Percentiles rank a stretch among this genome's conserved stretches.
Conservation (phyloP, 2,797 vertebrate species). For the Enteromius viviparus region DNA sequence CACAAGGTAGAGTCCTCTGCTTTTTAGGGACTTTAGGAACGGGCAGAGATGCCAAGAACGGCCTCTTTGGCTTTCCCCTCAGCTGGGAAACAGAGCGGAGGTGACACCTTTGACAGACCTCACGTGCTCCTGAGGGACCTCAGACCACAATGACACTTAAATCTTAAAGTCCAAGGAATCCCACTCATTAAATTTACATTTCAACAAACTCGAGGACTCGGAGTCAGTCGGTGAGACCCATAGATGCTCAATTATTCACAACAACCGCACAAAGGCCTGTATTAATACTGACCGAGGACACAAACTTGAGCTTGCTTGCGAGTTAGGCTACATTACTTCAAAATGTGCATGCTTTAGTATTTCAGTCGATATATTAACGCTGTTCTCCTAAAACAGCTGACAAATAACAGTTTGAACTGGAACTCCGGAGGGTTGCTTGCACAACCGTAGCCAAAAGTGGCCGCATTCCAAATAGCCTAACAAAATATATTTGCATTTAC, state of each 20-base stretch:
- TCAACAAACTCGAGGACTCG: not conserved
- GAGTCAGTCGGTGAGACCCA: not conserved
- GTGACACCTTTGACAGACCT: conserved; percentile 49
- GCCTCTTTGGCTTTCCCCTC: conserved; percentile 67
- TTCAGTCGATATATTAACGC: not conserved
- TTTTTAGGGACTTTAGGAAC: conserved; percentile 77
- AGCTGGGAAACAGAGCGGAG: conserved; percentile 57
- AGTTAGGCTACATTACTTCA: not conserved
- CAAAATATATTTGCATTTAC: not conserved
- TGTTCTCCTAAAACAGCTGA: not conserved
- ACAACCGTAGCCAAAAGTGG: not conserved
- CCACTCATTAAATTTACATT: not conserved
- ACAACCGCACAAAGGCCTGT: not conserved
- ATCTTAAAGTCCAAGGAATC: not conserved
- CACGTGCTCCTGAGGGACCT: not conserved
- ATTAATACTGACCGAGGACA: not conserved
- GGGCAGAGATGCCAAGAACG: conserved; percentile 71
- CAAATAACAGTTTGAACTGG: not conserved
- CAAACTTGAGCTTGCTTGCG: not conserved
- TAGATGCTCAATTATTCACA: not conserved
- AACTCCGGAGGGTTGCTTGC: not conserved
- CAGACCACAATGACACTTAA: not conserved
- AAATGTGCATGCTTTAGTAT: not conserved
- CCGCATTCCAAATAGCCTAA: not conserved
- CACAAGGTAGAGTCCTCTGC: conserved; percentile 78